Evolutionary conservation across 2,888 invertebrate genomes (phyloP), one percentile per base, ranked within the genome.

Genomic region (Hermaeophaga mercurialis): DNA sequence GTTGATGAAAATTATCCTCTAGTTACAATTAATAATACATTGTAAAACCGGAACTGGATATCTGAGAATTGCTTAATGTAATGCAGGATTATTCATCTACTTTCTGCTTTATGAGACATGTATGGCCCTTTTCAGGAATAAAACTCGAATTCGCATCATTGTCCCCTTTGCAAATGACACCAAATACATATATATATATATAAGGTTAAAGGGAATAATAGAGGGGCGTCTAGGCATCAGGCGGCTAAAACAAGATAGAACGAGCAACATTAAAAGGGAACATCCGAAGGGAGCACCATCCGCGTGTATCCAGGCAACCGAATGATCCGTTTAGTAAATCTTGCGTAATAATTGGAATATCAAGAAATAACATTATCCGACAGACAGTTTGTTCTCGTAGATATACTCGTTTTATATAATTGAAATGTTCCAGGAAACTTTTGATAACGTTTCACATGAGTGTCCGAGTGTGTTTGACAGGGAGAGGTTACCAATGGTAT

Each of bases 261-360:
- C 12, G 44, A 31, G 34, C 22, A 34, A 49, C 55, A 34, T 55
- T 49, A 48, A 48, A 47, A 53, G 48, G 43, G 36, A 49, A 50
- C 52, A 44, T 54, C 43, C 56, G 44, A 49, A 33, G 43, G 45
- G 46, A 46, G 61, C 61, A 64, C 58, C 63, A 66, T 59, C 61
- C 67, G 62, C 67, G 64, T 66, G 64, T 56, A 66, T 66, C 64
- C 72, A 72, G 64, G 70, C 72, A 73, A 62, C 71, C 75, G 74
- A 72, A 70, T 73, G 75, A 75, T 75, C 63, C 72, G 74, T 75
- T 77, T 77, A 76, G 73, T 62, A 75, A 76, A 75, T 74, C 74
- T 75, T 70, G 71, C 71, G 75, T 72, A 75, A 76, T 75, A 75
- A 75, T 76, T 76, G 75, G 75, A 75, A 75, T 73, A 73, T 73